Base-by-base conservation (phyloP, 37 sponge, comb jelly and placozoan species). In the Agelas oroides region DNA sequence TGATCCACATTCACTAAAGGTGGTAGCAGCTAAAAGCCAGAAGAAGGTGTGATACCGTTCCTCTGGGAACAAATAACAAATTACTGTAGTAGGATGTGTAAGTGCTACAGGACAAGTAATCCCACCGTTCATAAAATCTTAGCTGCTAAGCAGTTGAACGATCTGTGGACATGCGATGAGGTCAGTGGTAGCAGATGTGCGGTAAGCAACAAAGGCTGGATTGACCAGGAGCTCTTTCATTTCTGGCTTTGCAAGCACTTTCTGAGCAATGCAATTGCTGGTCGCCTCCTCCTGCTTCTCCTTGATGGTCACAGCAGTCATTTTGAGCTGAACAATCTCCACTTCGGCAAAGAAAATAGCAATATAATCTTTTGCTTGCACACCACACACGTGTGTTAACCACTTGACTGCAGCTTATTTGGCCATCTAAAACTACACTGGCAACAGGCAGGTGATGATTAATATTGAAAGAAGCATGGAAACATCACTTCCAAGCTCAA, bases 121-220 rank as follows among this genome's bases (percentile, higher is more conserved):
- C 19, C 78, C 65, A 23, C 78, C 65, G 35, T 78, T 78, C 24
- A 30, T 63, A 2, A 78, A 62, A 25, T 78, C 61, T n/a, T n/a
- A n/a, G n/a, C n/a, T n/a, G n/a, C n/a, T 28, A 78, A 78, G 60
- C 64, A 78, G 52, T 5, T 78, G 1, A 78, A 63, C 34, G 46
- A 20, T 20, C 28, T 21, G 1, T 78, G 70, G 81, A 68, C 81
- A 76, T 8, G 28, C 6, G 28, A 62, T 62, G 11, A 62, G 28
- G 64, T 62, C n/a, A n/a, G 64, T 62, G 64, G 64, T 28, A 28
- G 28, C 64, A 24, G 64, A 30, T 62, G 8, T 12, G 8, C 8
- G 46, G 20, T 75, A 75, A 75, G 30, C 23, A 41, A 78, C 6
- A 63, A 59, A 59, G 79, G 63, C 69, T 78, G 79, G 79, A 69